These are phyloP conservation scores for Magallana gigas DNA, from an alignment of 1,140 invertebrate species.

Conservation along the genomic window DNA sequence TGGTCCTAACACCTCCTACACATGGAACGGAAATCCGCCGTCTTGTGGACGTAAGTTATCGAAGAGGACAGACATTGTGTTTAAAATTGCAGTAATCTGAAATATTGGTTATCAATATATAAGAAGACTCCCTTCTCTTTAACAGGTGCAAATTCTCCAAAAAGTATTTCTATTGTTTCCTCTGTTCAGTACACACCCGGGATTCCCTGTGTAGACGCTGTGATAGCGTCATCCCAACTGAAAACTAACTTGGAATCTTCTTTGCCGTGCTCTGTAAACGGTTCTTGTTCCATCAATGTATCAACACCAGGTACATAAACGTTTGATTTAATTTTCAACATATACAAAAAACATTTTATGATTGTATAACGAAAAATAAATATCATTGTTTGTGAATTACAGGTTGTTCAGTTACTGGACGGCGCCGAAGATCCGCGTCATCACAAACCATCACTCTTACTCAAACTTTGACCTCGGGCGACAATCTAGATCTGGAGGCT, in stretches of 20 bases:
- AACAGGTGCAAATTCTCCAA: neutral
- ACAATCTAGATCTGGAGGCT: neutral
- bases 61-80: neutral
- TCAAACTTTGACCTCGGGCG: neutral
- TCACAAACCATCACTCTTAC: neutral
- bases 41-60: constrained; percentile 17
- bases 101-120: neutral
- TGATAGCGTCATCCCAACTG: neutral
- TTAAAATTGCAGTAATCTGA: neutral
- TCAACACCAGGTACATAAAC: neutral
- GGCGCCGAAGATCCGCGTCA: neutral
- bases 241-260: neutral
- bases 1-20: constrained; percentile 6
- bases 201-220: neutral
- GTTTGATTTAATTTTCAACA: no score
- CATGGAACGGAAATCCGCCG: neutral
- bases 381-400: neutral
- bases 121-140: no score
- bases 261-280: neutral
- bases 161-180: neutral
- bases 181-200: neutral
- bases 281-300: neutral
- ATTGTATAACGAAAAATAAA: no score
- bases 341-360: no score
- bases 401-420: neutral